Evolutionary conservation across 1,140 invertebrate species (phyloP).

Genomic region (Cotesia glomerata): DNA sequence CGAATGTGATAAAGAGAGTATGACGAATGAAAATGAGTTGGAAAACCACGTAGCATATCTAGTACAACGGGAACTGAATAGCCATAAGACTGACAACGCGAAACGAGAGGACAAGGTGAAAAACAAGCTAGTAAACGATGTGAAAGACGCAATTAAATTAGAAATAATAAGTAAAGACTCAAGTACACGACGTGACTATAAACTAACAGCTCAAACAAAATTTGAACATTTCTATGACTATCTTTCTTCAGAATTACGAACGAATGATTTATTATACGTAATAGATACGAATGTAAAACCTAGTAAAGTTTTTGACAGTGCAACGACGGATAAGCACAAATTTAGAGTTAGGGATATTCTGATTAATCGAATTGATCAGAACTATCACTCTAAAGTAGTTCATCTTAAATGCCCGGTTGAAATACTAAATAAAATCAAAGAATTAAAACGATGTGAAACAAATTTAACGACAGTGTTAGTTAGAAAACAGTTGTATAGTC

Average conservation of each 20-base stretch:
- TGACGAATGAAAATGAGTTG: too few relatives aligned
- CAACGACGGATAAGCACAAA: slow-evolving; percentile 20
- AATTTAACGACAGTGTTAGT: slow-evolving; percentile 26
- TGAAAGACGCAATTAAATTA: slow-evolving; percentile 31
- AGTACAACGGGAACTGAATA: background rate
- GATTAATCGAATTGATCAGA: slow-evolving; percentile 32
- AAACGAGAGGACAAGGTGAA: background rate
- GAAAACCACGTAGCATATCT: background rate
- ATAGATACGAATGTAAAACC: background rate
- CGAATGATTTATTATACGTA: slow-evolving; percentile 28
- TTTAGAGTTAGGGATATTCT: slow-evolving; percentile 32
- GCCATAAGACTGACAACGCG: background rate
- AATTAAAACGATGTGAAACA: slow-evolving; percentile 33
- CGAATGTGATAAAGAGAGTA: too few relatives aligned
- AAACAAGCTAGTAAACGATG: slow-evolving; percentile 16
- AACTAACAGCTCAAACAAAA: slow-evolving; percentile 21
- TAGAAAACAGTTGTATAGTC: slow-evolving; percentile 27
- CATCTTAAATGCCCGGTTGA: too few relatives aligned
- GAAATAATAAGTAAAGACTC: slow-evolving; percentile 25
- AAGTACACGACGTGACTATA: slow-evolving; percentile 25
- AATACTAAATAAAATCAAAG: slow-evolving; percentile 31
- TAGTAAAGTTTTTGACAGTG: slow-evolving; percentile 11
- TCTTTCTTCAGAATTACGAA: slow-evolving; percentile 24
- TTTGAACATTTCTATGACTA: slow-evolving; percentile 36
- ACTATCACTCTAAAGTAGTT: slow-evolving; percentile 29